Evolutionary conservation across 2,113 vertebrate genomes (phyloP).

Genomic region (Indicator maculatus): DNA sequence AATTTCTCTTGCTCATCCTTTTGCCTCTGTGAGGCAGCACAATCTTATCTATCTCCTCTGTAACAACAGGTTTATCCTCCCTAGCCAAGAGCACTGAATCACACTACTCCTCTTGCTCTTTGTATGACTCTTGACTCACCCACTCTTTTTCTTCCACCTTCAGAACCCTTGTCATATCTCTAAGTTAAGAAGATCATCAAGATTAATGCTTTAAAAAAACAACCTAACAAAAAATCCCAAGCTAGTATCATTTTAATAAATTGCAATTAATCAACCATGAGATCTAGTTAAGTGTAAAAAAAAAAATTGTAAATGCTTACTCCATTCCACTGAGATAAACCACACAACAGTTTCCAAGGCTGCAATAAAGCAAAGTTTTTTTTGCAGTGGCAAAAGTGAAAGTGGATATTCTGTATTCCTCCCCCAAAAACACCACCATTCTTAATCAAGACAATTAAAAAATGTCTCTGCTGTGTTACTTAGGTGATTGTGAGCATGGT

Average conservation of each 20-base stretch:
- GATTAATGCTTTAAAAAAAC: not conserved
- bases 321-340: not conserved
- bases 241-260: not conserved
- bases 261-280: not conserved
- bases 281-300: conserved; percentile 1
- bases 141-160: not conserved
- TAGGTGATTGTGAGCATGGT: not conserved
- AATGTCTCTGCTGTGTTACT: not conserved
- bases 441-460: not conserved
- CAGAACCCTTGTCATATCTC: not conserved
- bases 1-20: not conserved
- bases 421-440: not conserved
- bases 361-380: not conserved
- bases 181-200: not conserved
- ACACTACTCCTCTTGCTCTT: not conserved
- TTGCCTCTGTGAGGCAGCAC: not conserved
- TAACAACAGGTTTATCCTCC: not conserved
- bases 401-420: not conserved
- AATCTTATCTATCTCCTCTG: not conserved
- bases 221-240: not conserved
- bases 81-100: not conserved
- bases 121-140: not conserved
- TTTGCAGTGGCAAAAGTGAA: not conserved
- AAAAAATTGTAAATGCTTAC: not conserved
- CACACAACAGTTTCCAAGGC: not conserved